Conservation (phyloP, 2,888 invertebrate genomes). For the Liodrosophila aerea region DNA sequence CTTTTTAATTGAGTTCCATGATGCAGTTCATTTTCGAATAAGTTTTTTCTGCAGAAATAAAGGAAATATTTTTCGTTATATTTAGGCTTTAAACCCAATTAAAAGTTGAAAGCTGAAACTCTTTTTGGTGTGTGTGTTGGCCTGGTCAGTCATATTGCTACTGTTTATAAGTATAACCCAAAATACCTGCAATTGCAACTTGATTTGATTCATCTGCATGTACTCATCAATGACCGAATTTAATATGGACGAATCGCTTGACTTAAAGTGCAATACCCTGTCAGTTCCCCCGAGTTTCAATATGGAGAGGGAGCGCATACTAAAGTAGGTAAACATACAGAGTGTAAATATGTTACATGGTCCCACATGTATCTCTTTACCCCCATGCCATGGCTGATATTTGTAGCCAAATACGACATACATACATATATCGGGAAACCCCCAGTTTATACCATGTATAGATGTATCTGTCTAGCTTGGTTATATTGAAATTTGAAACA, state of each 20-base stretch:
- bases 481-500: conserved; percentile 49
- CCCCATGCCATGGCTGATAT: too few species aligned
- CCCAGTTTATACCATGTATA: too few species aligned
- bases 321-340: conserved; percentile 41
- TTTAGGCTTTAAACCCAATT: too few species aligned
- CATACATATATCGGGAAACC: too few species aligned
- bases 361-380: too few species aligned
- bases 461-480: conserved; percentile 14
- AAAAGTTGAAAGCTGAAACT: not conserved
- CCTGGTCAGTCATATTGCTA: too few species aligned
- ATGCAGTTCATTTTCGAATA: conserved; percentile 34
- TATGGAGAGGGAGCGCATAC: too few species aligned
- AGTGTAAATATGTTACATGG: conserved; percentile 26
- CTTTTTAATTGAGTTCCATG: conserved; percentile 48
- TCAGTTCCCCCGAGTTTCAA: not conserved
- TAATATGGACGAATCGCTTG: conserved; percentile 7
- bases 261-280: conserved; percentile 2
- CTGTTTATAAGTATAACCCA: too few species aligned
- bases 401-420: too few species aligned
- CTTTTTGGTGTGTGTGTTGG: too few species aligned
- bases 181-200: conserved; percentile 1
- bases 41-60: conserved; percentile 4
- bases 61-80: too few species aligned
- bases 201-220: conserved; percentile 12
- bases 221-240: conserved; percentile 24